phyloP scores from a whole-genome alignment of 2,797 vertebrate genomes.

The Chelon auratus region DNA sequence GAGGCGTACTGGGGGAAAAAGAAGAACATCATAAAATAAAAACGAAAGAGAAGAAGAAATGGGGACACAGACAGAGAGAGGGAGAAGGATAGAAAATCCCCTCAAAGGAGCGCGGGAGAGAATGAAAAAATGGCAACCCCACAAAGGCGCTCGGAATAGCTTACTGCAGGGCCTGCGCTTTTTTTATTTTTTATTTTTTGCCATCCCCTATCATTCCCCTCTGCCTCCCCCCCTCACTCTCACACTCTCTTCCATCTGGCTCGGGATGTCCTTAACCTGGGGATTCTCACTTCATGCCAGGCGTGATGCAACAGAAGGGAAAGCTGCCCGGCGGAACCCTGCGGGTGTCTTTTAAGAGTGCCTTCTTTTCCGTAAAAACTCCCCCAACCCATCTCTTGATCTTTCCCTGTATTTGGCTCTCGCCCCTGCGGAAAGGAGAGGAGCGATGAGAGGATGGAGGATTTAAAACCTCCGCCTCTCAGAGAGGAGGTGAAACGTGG shows the following conservation, averaged over 20 bases:
- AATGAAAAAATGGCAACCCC: slow-evolving; percentile 69
- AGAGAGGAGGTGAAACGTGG: slow-evolving; percentile 24
- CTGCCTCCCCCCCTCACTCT: slow-evolving; percentile 12
- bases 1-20: slow-evolving; percentile 28
- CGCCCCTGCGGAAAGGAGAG: slow-evolving; percentile 28
- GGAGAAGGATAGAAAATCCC: slow-evolving; percentile 64
- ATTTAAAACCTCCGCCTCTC: slow-evolving; percentile 41
- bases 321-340: slow-evolving; percentile 76
- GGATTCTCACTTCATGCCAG: slow-evolving; percentile 73
- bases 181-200: slow-evolving; percentile 21
- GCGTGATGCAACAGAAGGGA: slow-evolving; percentile 82
- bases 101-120: slow-evolving; percentile 62
- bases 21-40: slow-evolving; percentile 58
- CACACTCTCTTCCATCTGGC: slow-evolving; percentile 68
- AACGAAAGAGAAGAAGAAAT: slow-evolving; percentile 39
- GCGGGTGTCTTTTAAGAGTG: slow-evolving; percentile 65
- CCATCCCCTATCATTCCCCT: slow-evolving; percentile 54
- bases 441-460: slow-evolving; percentile 41
- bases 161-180: slow-evolving; percentile 59
- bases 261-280: slow-evolving; percentile 77
- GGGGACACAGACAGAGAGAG: slow-evolving; percentile 38
- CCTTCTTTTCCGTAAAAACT: slow-evolving; percentile 52
- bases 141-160: slow-evolving; percentile 74
- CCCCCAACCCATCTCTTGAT: slow-evolving; percentile 60
- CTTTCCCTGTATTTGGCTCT: slow-evolving; percentile 50